Evolutionary conservation across 23 tunicate genomes (phyloP), one percentile per base, ranked within the genome.

Genomic region (Halocynthia roretzi): DNA sequence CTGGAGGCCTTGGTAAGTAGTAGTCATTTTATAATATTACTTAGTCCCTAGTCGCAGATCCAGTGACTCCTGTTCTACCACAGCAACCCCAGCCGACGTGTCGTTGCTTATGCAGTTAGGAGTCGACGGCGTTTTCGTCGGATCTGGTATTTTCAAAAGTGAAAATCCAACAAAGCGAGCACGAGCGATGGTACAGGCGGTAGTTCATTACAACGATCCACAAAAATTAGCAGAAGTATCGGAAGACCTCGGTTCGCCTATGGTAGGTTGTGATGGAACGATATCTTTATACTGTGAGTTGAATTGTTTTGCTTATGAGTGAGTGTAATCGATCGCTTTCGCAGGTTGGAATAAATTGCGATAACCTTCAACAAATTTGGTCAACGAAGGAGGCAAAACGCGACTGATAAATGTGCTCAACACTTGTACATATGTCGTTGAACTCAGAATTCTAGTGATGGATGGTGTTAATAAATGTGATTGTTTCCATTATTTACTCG

Each of bases 331-430:
- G 17, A 18, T 60, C 64, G n/a, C 64, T 62, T 14, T 44, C 75
- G n/a, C 69, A 88, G 95, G 95, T 88, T 60, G 95, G 95, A 79
- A 88, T 88, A 17, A 83, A 88, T 66, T 88, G 95, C 71, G 95
- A 88, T 50, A 68, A 88, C 64, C 62, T 88, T 65, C 66, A 88
- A 51, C 84, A 83, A 67, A 73, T 62, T 12, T 88, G 95, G 95
- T 87, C 95, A 9, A 75, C 76, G n/a, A 71, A 81, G 58, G 87
- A 88, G 65, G 88, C 87, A 31, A 31, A 31, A 31, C 44, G 44
- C 44, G 44, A 31, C 44, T 31, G 44, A 31, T 31, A 31, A 31
- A 31, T 31, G 44, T 4, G 44, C 44, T 31, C 44, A 31, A 31
- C 44, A 31, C 44, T 31, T 31, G n/a, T n/a, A n/a, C n/a, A n/a